These are phyloP conservation scores for Ormyrus pomaceus DNA, from an alignment of 2,888 invertebrate genomes.

Conservation along the genomic window DNA sequence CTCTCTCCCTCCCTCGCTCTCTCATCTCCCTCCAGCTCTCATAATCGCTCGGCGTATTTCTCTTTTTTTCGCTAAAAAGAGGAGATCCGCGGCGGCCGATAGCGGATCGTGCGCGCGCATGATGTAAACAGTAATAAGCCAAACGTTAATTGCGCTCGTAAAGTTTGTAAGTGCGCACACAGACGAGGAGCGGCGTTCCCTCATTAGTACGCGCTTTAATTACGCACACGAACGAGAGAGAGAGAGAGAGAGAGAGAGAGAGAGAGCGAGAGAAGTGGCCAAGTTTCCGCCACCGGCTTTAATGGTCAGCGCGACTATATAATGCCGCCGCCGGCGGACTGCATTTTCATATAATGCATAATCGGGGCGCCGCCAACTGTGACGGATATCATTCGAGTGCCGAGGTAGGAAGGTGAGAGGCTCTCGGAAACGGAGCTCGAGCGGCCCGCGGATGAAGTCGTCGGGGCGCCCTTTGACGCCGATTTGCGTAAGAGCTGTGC, in stretches of 20 bases:
- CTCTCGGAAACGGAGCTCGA: not conserved
- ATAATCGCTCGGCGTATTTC: constrained; percentile 15
- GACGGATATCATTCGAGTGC: constrained; percentile 52
- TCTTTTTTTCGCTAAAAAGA: constrained; percentile 38
- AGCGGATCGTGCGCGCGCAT: constrained; percentile 52
- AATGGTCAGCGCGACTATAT: constrained; percentile 10
- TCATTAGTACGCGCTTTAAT: constrained; percentile 43
- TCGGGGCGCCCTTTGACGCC: not conserved
- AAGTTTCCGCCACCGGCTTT: not conserved
- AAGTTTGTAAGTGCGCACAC: constrained; percentile 52
- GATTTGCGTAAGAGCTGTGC: too few relatives aligned
- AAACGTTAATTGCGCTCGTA: constrained; percentile 66
- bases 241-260: constrained; percentile 7
- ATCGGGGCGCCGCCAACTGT: constrained; percentile 45
- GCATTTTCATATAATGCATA: constrained; percentile 58
- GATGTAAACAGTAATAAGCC: constrained; percentile 66
- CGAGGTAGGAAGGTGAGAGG: not conserved
- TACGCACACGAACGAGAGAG: not conserved
- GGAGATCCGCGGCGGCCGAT: constrained; percentile 62
- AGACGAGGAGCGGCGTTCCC: not conserved
- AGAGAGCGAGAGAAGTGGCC: not conserved
- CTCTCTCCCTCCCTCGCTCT: constrained; percentile 3
- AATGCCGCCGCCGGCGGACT: not conserved
- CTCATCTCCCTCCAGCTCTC: constrained; percentile 19
- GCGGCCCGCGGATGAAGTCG: constrained; percentile 6